Conservation (phyloP, 2,113 vertebrate genomes). For the Sinocyclocheilus maitianheensis region DNA sequence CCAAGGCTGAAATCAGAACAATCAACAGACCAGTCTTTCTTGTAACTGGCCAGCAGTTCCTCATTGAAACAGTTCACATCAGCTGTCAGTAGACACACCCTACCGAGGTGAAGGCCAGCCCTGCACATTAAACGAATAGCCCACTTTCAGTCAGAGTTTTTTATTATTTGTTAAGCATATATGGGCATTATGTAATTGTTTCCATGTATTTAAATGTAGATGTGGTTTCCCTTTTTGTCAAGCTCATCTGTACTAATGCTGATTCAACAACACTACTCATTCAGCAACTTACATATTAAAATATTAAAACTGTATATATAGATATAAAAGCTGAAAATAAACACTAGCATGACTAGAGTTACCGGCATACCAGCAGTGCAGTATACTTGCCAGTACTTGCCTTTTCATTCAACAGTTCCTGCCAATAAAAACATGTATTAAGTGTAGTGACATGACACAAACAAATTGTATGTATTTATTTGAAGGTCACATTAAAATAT, state of each 20-base stretch:
- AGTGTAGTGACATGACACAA: too few relatives aligned
- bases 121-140: neutral
- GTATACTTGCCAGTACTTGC: neutral
- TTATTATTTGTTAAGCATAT: neutral
- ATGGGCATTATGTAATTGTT: neutral
- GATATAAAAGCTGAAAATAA: neutral
- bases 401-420: neutral
- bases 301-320: neutral
- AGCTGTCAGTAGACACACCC: neutral
- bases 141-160: neutral
- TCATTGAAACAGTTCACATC: neutral
- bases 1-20: neutral
- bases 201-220: neutral
- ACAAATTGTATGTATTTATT: too few relatives aligned
- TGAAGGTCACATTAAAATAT: too few relatives aligned
- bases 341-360: neutral
- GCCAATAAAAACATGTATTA: neutral
- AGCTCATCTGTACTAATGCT: neutral
- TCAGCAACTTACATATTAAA: neutral
- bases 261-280: neutral
- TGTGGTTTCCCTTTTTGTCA: neutral
- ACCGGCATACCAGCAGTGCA: neutral
- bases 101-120: neutral
- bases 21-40: neutral
- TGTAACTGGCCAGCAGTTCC: neutral